These are phyloP conservation scores for Caenorhabditis tropicalis DNA, from an alignment of 1,140 invertebrate species.

Conservation along the genomic window DNA sequence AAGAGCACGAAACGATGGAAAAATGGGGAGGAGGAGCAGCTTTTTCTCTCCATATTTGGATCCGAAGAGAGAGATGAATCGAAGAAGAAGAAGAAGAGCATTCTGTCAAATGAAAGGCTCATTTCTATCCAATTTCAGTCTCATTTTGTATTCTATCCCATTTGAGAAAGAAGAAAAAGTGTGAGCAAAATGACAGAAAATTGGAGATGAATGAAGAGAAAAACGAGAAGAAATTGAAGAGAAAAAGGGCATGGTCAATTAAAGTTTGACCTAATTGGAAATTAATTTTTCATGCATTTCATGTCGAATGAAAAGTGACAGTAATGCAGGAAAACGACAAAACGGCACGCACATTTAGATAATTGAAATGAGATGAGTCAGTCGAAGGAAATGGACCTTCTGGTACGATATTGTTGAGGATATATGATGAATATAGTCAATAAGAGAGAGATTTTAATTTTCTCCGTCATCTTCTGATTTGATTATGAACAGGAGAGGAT, in stretches of 20 bases:
- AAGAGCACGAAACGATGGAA: background rate
- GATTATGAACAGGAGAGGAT: too few species aligned
- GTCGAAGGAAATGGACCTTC: too few species aligned
- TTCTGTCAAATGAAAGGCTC: conserved; percentile 5
- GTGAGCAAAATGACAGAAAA: too few species aligned
- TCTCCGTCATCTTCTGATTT: too few species aligned
- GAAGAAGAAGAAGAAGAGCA: background rate
- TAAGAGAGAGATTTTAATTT: too few species aligned
- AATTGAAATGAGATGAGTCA: background rate
- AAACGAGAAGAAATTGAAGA: background rate
- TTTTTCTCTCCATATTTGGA: too few species aligned
- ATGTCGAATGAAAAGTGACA: background rate
- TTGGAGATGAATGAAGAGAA: background rate
- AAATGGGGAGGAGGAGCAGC: too few species aligned
- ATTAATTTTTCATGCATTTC: conserved; percentile 7
- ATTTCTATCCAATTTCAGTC: conserved; percentile 1
- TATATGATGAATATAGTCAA: too few species aligned
- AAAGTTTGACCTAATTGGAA: background rate
- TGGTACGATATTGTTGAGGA: too few species aligned
- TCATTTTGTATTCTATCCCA: background rate
- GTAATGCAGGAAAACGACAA: background rate
- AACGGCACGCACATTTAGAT: background rate
- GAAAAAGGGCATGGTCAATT: background rate
- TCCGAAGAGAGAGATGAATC: too few species aligned
- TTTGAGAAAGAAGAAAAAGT: background rate